Conservation (phyloP, 2,113 vertebrate genomes). For the Irena cyanogastra region DNA sequence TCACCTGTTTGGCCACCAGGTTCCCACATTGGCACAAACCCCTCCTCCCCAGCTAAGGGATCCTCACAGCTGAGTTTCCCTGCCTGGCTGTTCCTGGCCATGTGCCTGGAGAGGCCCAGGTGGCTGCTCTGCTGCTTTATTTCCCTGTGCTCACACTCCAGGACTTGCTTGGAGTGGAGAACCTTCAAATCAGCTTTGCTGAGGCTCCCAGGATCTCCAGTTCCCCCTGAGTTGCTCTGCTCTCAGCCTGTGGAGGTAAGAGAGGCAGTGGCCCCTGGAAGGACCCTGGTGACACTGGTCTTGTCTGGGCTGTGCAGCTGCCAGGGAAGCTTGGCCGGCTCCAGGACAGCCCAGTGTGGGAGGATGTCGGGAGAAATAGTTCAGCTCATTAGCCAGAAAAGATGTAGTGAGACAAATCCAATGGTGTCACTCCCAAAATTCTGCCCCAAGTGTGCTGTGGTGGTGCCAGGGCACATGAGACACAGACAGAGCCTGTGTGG, state of each 20-base stretch:
- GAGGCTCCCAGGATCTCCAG: background rate
- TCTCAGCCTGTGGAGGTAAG: background rate
- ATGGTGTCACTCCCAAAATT: accelerated
- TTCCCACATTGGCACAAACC: background rate
- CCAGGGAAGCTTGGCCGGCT: background rate
- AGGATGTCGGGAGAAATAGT: accelerated
- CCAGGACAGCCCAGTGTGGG: background rate
- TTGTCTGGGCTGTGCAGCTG: background rate
- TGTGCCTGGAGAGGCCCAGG: background rate
- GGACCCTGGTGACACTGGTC: background rate
- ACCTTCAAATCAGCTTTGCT: accelerated
- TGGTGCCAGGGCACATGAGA: accelerated
- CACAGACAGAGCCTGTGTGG: background rate
- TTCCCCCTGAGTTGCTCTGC: background rate
- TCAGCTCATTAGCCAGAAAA: background rate
- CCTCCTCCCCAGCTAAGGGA: accelerated
- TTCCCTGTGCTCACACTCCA: background rate
- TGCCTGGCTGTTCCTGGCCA: background rate
- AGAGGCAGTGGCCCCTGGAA: background rate
- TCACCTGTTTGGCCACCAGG: background rate
- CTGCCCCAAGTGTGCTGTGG: background rate
- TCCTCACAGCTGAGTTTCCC: background rate
- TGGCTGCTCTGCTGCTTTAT: background rate
- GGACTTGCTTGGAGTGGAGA: background rate
- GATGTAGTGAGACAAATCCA: background rate